Conservation (phyloP, 2,888 invertebrate species). For the Sepioteuthis lessoniana region DNA sequence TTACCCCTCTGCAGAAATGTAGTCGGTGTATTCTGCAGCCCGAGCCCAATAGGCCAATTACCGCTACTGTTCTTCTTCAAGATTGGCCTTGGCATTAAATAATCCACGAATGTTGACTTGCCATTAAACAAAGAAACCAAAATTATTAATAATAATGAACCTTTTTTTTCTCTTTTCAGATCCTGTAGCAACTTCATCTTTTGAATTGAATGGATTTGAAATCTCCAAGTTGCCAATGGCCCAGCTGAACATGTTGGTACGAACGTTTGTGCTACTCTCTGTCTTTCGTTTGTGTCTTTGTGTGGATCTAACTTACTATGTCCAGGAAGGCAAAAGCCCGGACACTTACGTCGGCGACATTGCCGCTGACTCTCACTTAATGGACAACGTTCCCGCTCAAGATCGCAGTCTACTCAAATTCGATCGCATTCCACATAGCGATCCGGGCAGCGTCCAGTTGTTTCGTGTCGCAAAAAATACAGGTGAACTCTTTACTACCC, state of each 20-base stretch:
- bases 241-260: slow-evolving; percentile 33
- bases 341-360: neutral
- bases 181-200: neutral
- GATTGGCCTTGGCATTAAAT: no score
- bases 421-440: neutral
- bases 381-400: neutral
- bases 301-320: neutral
- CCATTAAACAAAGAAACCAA: no score
- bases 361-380: neutral
- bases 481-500: neutral
- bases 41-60: no score
- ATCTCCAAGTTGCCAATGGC: neutral
- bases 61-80: no score
- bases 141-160: neutral
- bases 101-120: no score
- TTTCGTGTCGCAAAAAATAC: neutral
- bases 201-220: neutral
- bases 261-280: neutral
- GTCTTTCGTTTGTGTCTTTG: neutral
- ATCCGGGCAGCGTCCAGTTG: neutral
- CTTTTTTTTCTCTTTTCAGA: neutral
- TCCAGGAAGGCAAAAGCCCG: neutral
- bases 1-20: no score
- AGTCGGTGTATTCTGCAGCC: no score
- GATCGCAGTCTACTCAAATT: neutral